Evolutionary conservation across 2,113 vertebrate genomes (phyloP).

Genomic region (Tylochromis polylepis): DNA sequence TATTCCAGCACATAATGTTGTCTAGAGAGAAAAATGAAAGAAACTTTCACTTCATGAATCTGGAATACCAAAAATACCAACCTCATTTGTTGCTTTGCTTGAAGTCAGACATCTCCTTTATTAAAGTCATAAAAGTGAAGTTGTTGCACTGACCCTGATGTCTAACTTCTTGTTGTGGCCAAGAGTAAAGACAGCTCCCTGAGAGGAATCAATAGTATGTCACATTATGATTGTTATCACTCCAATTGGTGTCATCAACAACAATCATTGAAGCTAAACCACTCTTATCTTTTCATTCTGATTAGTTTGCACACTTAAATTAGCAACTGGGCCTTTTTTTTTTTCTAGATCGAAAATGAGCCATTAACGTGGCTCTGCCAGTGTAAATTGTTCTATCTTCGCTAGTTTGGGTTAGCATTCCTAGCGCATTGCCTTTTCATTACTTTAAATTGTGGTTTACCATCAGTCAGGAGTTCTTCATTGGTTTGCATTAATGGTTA

Average conservation of each 20-base stretch:
- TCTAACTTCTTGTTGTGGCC: not conserved
- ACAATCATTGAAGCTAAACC: not conserved
- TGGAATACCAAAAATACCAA: not conserved
- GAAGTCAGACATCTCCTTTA: not conserved
- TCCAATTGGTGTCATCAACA: slow-evolving; percentile 3
- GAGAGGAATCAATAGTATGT: not conserved
- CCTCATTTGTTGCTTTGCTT: not conserved
- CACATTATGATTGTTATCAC: not conserved
- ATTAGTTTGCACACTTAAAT: not conserved
- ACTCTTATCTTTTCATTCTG: not conserved
- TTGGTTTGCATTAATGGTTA: slow-evolving; percentile 43
- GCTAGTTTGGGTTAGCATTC: not conserved
- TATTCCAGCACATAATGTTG: not conserved
- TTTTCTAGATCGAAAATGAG: not conserved
- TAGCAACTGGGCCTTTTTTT: not conserved
- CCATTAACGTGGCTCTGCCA: not conserved
- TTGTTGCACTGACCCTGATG: not conserved
- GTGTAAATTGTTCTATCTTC: not conserved
- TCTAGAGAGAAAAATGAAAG: not conserved
- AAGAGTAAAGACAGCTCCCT: not conserved
- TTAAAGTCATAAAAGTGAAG: not conserved
- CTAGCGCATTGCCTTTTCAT: slow-evolving; percentile 4
- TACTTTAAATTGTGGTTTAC: slow-evolving; percentile 27
- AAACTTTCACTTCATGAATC: not conserved
- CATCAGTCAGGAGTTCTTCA: not conserved